These are phyloP conservation scores for Menidia beryllina DNA, from an alignment of 2,113 vertebrate genomes.

Conservation along the genomic window DNA sequence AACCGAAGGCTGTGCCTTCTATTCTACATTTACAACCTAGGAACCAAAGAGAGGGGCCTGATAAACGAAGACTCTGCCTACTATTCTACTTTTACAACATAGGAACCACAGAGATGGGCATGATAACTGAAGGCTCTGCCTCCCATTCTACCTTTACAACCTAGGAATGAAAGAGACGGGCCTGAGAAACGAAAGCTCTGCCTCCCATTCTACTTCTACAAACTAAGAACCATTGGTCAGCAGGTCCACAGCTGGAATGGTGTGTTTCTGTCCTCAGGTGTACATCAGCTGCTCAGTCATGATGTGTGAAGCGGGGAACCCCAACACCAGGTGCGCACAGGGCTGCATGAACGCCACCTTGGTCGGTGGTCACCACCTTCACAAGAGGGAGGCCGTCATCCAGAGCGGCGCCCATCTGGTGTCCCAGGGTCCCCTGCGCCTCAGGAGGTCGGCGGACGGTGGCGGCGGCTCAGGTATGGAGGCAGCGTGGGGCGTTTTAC, in stretches of 20 bases:
- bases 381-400: constrained; percentile 60
- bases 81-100: too few relatives aligned
- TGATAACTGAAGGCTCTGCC: too few relatives aligned
- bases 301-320: constrained; percentile 70
- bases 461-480: constrained; percentile 38
- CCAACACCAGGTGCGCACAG: constrained; percentile 66
- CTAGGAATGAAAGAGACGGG: too few relatives aligned
- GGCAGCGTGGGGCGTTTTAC: not conserved
- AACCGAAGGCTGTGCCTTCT: too few relatives aligned
- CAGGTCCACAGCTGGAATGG: not conserved
- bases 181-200: too few relatives aligned
- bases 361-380: rapidly evolving
- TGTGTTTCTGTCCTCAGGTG: constrained; percentile 50
- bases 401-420: constrained; percentile 72
- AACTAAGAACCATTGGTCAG: too few relatives aligned
- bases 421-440: constrained; percentile 80
- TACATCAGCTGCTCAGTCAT: constrained; percentile 74
- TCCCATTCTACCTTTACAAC: too few relatives aligned
- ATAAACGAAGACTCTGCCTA: too few relatives aligned
- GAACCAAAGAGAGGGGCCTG: too few relatives aligned
- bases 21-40: too few relatives aligned
- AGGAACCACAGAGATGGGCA: too few relatives aligned
- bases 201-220: too few relatives aligned
- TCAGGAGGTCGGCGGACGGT: constrained; percentile 46
- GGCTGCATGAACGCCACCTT: constrained; percentile 57